Evolutionary conservation across 2,888 invertebrate genomes (phyloP), one percentile per base, ranked within the genome.

Genomic region (Theretra japonica): DNA sequence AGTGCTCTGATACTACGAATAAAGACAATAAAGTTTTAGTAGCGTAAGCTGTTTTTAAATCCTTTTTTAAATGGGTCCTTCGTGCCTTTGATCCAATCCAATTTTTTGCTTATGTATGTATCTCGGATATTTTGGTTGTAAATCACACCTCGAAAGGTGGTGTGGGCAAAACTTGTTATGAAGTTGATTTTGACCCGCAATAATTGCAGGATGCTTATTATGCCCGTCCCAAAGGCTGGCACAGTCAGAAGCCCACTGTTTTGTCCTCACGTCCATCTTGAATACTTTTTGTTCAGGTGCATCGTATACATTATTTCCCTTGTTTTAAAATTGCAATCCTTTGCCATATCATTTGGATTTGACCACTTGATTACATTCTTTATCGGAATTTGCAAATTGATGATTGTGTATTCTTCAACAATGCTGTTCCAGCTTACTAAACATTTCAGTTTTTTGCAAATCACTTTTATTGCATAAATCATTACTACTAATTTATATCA

Each of bases 121-220:
- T 3, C 17, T 25, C 15, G 11, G 17, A 15, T 25, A 17, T 59
- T 28, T 59, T 59, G 23, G 23, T 28, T 11, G 28, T 59, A 28
- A 59, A 17, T 59, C 15, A 59, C 25, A 5, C 19, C 28, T 17
- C 25, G 59, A 28, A 28, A 53, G 53, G 19, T 23, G 7, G 11
- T 58, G 8, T 59, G 28, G 19, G 28, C 59, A 59, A 19, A 28
- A 59, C 15, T 17, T 59, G 59, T 59, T 59, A 25, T 59, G 17
- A 53, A 53, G 53, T 53, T 59, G 59, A 59, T 30, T 59, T 25
- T 28, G 59, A 25, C 19, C 53, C 53, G n/a, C 19, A 53, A 62
- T 30, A 62, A 62, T 62, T 30, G 30, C 30, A 33, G n/a, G 30
- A 6, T 21, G 30, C 33, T 30, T n/a, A 59, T 59, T 59, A 33